Evolutionary conservation across 2,113 vertebrate species (phyloP), one percentile per base, ranked within the genome.

Genomic region (Setophaga petechia): DNA sequence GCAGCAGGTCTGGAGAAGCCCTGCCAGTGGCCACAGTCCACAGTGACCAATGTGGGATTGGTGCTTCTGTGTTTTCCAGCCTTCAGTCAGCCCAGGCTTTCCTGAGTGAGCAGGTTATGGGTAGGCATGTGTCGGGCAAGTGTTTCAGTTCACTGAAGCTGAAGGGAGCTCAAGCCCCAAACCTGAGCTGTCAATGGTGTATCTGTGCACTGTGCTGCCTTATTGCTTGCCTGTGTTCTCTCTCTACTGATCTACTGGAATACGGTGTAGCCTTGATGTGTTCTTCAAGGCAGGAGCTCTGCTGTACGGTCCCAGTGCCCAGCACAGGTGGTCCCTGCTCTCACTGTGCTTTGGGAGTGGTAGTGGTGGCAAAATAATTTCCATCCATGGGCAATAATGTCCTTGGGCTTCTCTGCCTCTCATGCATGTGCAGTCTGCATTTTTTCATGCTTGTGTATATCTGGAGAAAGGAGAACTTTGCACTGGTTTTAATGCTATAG

Each of bases 351-450:
- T 77, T 44, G 11, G 30, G 9, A 2, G 6, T 86, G 63, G 24
- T 78, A 54, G 31, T 17, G 22, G 10, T 51, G 47, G 61, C 35
- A 74, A 62, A 93, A 65, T 46, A 74, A 51, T 66, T 43, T 39
- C 62, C 39, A 16, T 39, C 86, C 30, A 30, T 66, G 43, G 19
- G 27, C 27, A 55, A 3, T 43, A 49, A 68, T 43, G 20, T n/a
- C 37, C n/a, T 65, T 35, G 62, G 11, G n/a, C 6, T 12, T 66
- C 25, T 75, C 43, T 65, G 6, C 49, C 46, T 54, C 74, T 74
- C 74, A 16, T 0, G 2, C 1, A 0, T 22, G 4, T 27, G 15
- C 58, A 46, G 27, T 35, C 16, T 89, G 57, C 51, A 4, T 69
- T 87, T 37, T 72, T 68, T 25, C 49, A 51, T 49, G 19, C 20